A percentile compares a stretch with the other conserved stretches of the same genome.
These are phyloP conservation scores for Cranoglanis bouderius DNA, from an alignment of 2,113 vertebrate species.

Conservation along the genomic window DNA sequence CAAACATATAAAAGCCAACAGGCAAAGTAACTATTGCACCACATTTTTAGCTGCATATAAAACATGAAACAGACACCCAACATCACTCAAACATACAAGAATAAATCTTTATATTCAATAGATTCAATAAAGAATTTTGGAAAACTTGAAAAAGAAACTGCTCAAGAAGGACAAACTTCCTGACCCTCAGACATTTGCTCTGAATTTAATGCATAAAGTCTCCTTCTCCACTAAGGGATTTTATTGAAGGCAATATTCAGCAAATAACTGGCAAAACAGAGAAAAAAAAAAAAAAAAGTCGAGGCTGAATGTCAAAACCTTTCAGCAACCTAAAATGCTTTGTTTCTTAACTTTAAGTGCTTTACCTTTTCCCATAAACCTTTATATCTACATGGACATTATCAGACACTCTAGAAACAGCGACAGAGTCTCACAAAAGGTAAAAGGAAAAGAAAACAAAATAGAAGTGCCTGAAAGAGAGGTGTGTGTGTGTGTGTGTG, in stretches of 20 bases:
- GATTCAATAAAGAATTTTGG: conserved; percentile 61
- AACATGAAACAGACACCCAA: conserved; percentile 55
- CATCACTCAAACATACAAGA: conserved; percentile 65
- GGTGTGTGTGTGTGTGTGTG: conserved; percentile 35
- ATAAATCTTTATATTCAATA: conserved; percentile 69
- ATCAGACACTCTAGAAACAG: conserved; percentile 18
- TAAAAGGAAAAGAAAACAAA: not conserved
- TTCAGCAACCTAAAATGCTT: conserved; percentile 33
- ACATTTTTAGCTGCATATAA: conserved; percentile 71
- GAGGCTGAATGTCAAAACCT: conserved; percentile 45
- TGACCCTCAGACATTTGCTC: conserved; percentile 55
- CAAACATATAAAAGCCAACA: conserved; percentile 61
- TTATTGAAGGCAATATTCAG: conserved; percentile 45
- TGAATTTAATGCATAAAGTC: conserved; percentile 57
- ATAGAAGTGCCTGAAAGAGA: conserved; percentile 56
- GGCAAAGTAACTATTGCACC: conserved; percentile 77
- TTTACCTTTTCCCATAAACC: conserved; percentile 19
- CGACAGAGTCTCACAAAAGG: conserved; percentile 18
- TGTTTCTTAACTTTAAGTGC: conserved; percentile 17
- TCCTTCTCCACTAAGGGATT: conserved; percentile 27
- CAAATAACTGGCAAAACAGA: conserved; percentile 25
- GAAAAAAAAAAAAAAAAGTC: no score
- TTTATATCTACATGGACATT: conserved; percentile 30
- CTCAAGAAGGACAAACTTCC: conserved; percentile 54
- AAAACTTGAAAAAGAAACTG: conserved; percentile 62